Conservation (phyloP, 64 coral and sea anemone genomes). For the Platygyra sinensis region DNA sequence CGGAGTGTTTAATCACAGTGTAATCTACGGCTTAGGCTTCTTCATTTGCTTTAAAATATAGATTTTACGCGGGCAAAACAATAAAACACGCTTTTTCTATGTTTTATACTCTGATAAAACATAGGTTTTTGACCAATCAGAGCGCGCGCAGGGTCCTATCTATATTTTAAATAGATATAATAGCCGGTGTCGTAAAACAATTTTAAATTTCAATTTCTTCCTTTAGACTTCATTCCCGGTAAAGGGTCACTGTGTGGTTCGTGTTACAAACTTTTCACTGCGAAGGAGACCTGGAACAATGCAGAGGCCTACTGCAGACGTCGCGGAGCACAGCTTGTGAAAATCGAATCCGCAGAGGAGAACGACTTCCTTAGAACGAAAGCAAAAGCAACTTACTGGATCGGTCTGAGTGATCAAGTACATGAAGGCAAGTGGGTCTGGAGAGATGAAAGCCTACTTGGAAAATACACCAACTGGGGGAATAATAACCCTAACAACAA, state of each 20-base stretch:
- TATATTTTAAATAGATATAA: too few species aligned
- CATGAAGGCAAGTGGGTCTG: background rate
- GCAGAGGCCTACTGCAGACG: background rate
- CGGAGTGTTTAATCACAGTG: too few species aligned
- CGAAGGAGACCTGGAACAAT: background rate
- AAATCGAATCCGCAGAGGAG: background rate
- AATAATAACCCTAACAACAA: background rate
- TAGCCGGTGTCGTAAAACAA: too few species aligned
- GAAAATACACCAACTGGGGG: background rate
- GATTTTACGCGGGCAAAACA: too few species aligned
- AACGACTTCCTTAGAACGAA: background rate
- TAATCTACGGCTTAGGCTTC: too few species aligned
- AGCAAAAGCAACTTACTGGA: background rate
- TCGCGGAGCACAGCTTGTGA: background rate
- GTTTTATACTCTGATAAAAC: too few species aligned
- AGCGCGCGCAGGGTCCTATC: too few species aligned
- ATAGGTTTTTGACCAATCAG: too few species aligned
- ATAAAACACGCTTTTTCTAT: too few species aligned
- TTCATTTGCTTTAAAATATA: too few species aligned
- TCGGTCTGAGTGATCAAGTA: background rate
- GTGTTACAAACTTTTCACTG: background rate
- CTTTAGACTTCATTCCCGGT: background rate
- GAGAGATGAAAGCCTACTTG: background rate
- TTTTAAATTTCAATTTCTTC: background rate
- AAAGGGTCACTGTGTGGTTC: background rate